Percentiles rank a stretch among this genome's conserved stretches.
Conservation (phyloP, 2,888 invertebrate genomes). For the Lapara coniferarum region DNA sequence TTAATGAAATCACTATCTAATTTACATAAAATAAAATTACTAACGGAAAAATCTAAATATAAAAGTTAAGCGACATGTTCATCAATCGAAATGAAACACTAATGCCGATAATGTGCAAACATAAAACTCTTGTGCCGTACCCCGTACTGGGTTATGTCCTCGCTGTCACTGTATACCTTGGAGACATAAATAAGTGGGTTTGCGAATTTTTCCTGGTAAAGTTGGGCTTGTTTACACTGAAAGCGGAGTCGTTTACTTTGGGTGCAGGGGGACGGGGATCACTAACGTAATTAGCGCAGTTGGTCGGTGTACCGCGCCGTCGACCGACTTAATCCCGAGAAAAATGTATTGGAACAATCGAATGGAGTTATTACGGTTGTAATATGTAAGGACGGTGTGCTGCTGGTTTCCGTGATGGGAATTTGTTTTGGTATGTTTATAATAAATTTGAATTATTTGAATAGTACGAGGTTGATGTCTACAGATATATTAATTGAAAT, state of each 20-base stretch:
- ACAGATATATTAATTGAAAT: too few relatives aligned
- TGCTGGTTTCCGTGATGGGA: background rate
- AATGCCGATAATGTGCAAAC: background rate
- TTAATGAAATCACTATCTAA: too few relatives aligned
- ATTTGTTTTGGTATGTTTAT: background rate
- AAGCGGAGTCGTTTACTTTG: constrained; percentile 78
- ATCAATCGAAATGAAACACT: background rate
- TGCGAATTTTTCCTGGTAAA: constrained; percentile 77
- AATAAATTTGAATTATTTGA: too few relatives aligned
- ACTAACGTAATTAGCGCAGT: constrained; percentile 77
- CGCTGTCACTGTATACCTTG: constrained; percentile 65
- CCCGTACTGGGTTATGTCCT: constrained; percentile 46
- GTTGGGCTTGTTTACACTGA: constrained; percentile 78
- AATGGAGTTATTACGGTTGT: constrained; percentile 3
- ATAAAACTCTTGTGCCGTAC: constrained; percentile 28
- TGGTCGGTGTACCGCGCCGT: constrained; percentile 58
- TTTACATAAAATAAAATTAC: too few relatives aligned
- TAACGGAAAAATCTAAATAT: background rate
- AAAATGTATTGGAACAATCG: constrained; percentile 51
- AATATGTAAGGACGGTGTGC: background rate
- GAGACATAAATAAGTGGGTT: constrained; percentile 77
- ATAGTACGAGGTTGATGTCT: too few relatives aligned
- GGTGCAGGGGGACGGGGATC: constrained; percentile 57
- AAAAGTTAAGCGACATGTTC: too few relatives aligned
- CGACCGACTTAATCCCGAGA: constrained; percentile 59